Percentiles rank a stretch among this genome's conserved stretches.
Evolutionary conservation across 2,797 vertebrate species (phyloP).

Genomic region (Chaetophractus vellerosus): DNA sequence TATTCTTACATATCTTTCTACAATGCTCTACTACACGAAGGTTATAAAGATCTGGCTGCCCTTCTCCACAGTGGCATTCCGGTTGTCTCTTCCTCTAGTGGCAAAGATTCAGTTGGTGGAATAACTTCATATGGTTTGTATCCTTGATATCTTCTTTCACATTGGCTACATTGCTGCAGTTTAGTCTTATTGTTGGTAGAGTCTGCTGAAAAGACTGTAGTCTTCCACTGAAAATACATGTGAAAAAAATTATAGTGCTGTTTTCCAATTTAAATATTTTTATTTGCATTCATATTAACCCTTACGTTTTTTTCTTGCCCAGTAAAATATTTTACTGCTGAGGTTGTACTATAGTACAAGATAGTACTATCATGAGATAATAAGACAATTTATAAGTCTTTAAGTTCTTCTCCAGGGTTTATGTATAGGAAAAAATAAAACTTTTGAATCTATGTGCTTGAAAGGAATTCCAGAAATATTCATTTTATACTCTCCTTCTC

Average conservation of each 20-base stretch:
- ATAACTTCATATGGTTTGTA: slow-evolving; percentile 93
- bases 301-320: slow-evolving; percentile 7
- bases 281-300: neutral
- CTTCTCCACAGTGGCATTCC: slow-evolving; percentile 93
- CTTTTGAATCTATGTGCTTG: slow-evolving; percentile 41
- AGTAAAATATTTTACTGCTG: slow-evolving; percentile 33
- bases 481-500: neutral
- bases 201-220: slow-evolving; percentile 2
- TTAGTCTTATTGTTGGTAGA: slow-evolving; percentile 14
- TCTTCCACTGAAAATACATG: neutral
- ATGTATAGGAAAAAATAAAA: slow-evolving; percentile 41
- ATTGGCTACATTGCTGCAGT: neutral
- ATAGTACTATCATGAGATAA: too few species aligned
- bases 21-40: slow-evolving; percentile 95
- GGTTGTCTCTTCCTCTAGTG: slow-evolving; percentile 85
- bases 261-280: slow-evolving; percentile 58
- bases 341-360: too few species aligned
- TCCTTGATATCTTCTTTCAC: neutral
- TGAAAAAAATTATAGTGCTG: slow-evolving; percentile 33
- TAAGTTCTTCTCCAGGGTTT: slow-evolving; percentile 24
- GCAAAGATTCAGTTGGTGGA: slow-evolving; percentile 90
- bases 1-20: slow-evolving; percentile 96
- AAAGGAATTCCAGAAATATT: slow-evolving; percentile 27
- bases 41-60: slow-evolving; percentile 94
- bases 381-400: neutral